Percentiles rank a stretch among this genome's conserved stretches.
phyloP scores from a whole-genome alignment of 2,113 vertebrate species.

The Grammomys dolichurus region DNA sequence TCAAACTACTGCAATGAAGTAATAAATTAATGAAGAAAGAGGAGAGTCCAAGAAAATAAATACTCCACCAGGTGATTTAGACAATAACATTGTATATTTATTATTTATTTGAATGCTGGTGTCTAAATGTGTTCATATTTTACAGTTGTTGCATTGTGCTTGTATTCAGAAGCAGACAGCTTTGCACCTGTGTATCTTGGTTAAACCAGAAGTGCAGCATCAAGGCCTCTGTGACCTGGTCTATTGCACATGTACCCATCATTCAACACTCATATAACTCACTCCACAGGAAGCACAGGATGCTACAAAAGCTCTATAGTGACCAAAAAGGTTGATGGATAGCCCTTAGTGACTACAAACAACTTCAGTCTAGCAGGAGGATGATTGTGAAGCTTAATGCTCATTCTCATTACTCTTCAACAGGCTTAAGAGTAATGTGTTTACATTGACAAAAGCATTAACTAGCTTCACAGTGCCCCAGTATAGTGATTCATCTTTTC shows the following conservation, averaged over 20 bases:
- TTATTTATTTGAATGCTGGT: not conserved
- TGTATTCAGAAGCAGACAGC: not conserved
- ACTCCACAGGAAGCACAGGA: not conserved
- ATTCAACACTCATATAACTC: accelerated
- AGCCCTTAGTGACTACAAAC: not conserved
- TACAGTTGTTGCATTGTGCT: not conserved
- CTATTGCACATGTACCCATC: not conserved
- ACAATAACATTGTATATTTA: not conserved
- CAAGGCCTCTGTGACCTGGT: not conserved
- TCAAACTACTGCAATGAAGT: not conserved
- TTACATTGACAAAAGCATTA: not conserved
- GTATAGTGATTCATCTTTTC: not conserved
- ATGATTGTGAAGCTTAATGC: not conserved
- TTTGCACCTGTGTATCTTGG: not conserved
- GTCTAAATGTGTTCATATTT: not conserved
- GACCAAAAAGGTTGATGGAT: not conserved
- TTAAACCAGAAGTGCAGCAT: not conserved
- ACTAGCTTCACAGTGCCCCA: not conserved
- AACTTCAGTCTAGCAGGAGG: not conserved
- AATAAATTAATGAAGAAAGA: not conserved
- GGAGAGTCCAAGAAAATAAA: not conserved
- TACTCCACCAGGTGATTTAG: accelerated
- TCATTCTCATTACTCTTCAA: not conserved
- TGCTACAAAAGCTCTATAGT: not conserved
- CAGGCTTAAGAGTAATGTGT: not conserved